Base-by-base conservation (phyloP, 2,888 invertebrate genomes). In the Scrobipalpa costella region DNA sequence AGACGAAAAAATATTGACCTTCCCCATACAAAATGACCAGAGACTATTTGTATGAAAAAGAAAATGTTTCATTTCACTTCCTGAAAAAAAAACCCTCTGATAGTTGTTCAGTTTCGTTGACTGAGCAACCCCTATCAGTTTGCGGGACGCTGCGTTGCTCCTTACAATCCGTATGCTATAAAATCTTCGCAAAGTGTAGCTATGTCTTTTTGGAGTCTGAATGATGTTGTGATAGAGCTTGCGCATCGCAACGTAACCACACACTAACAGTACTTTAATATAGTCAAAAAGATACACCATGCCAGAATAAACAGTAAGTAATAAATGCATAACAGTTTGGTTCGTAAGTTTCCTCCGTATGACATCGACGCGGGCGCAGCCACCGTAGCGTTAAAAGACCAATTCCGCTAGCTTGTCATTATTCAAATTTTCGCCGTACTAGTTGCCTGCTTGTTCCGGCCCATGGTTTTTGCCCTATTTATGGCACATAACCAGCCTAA, bases 391-490 rank as follows among this genome's bases (percentile, higher is more conserved):
- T 82, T 82, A 78, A 80, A 82, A 82, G 83, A 85, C 85, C 84
- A 83, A 84, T 79, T 84, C 90, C 91, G 90, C 90, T 90, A 90
- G 82, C 76, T 86, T 81, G 84, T 89, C 88, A 90, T 90, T 90
- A 91, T 89, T 88, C 84, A 89, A 90, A 90, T 90, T 88, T 90
- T 89, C 86, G 83, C 85, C 86, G 91, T 86, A 86, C 90, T 77
- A 88, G 85, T 88, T 89, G 86, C 88, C 88, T 81, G 86, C 83
- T 87, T 90, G 90, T 91, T 91, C 87, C 91, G 90, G 90, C 82
- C 85, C 77, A 77, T 86, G 88, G 76, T 83, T 88, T 84, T 85
- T 88, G 88, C 79, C 86, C 91, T 83, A 90, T 89, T 90, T 90
- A n/a, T 55, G 34, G 50, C 50, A 21, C 9, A 52, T 19, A 21